Evolutionary conservation across 2,888 invertebrate species (phyloP).

Genomic region (Callosobruchus maculatus): DNA sequence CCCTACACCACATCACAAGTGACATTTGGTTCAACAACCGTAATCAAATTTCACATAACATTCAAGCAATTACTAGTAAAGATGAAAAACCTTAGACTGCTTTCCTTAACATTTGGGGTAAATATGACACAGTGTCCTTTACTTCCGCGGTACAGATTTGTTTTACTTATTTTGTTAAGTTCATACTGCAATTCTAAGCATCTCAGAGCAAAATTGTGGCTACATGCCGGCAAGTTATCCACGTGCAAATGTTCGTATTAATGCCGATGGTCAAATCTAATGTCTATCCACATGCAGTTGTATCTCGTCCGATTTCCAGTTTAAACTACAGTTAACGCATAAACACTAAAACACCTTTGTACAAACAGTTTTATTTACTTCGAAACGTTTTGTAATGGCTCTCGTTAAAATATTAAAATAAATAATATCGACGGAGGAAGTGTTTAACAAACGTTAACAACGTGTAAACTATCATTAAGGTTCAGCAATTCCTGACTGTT

Average conservation of each 20-base stretch:
- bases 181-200: too few relatives aligned
- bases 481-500: constrained; percentile 24
- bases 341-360: neutral
- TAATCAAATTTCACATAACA: too few relatives aligned
- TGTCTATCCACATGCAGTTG: neutral
- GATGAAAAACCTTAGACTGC: too few relatives aligned
- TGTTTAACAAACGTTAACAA: constrained; percentile 17
- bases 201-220: too few relatives aligned
- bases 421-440: constrained; percentile 10
- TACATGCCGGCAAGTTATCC: too few relatives aligned
- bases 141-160: too few relatives aligned
- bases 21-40: too few relatives aligned
- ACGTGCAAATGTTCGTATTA: neutral
- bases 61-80: too few relatives aligned
- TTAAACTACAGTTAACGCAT: neutral
- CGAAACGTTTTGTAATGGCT: neutral
- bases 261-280: neutral
- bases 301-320: neutral
- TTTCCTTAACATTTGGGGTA: too few relatives aligned
- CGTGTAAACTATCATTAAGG: constrained; percentile 24
- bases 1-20: too few relatives aligned
- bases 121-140: too few relatives aligned
- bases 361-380: neutral
- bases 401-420: neutral
- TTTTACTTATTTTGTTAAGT: too few relatives aligned